phyloP scores from a whole-genome alignment of 1,140 invertebrate species.

The Eueides isabella region DNA sequence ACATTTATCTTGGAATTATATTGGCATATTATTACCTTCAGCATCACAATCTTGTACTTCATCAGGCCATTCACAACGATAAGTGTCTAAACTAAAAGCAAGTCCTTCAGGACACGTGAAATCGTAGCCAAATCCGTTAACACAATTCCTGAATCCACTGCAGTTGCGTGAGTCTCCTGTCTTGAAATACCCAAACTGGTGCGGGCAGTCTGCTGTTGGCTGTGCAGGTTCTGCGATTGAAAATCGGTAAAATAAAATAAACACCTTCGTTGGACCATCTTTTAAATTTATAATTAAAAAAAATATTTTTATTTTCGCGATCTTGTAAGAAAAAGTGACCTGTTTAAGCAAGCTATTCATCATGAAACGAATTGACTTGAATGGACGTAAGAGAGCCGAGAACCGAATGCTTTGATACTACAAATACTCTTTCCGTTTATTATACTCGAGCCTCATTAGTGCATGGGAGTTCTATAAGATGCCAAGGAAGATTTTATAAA shows the following conservation, averaged over 20 bases:
- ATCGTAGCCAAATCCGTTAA: conserved; percentile 86
- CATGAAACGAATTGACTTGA: too few species aligned
- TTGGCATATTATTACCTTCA: too few species aligned
- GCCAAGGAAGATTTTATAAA: neutral
- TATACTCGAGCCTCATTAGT: too few species aligned
- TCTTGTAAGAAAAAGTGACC: too few species aligned
- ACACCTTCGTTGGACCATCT: too few species aligned
- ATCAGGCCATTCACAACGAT: conserved; percentile 94
- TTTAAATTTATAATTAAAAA: too few species aligned
- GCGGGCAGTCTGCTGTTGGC: conserved; percentile 90
- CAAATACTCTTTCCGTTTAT: too few species aligned
- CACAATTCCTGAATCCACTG: conserved; percentile 93
- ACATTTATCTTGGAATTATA: too few species aligned
- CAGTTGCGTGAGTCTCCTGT: conserved; percentile 87
- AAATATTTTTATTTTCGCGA: too few species aligned
- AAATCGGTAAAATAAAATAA: neutral
- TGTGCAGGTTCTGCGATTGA: conserved; percentile 72
- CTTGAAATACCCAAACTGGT: conserved; percentile 92
- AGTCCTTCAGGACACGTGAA: conserved; percentile 91
- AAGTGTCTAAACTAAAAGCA: conserved; percentile 89
- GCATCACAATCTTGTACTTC: conserved; percentile 89
- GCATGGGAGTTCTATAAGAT: neutral
- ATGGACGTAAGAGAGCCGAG: too few species aligned
- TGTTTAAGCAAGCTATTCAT: too few species aligned
- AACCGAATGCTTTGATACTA: too few species aligned